These are phyloP conservation scores for Helleia helle DNA, from an alignment of 2,888 invertebrate genomes.

Conservation along the genomic window DNA sequence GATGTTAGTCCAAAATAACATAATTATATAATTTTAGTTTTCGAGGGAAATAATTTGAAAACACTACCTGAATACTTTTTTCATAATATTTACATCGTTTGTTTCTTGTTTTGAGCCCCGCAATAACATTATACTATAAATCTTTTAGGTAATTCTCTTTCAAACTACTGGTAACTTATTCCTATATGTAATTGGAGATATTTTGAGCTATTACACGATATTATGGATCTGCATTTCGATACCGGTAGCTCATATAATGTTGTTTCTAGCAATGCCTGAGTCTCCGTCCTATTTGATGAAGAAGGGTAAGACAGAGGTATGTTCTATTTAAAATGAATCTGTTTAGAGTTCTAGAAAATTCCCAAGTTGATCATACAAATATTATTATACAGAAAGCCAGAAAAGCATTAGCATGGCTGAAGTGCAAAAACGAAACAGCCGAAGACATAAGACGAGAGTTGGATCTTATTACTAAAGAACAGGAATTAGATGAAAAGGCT, in stretches of 20 bases:
- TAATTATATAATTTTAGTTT: no score
- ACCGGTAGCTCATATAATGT: constrained; percentile 53
- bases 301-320: constrained; percentile 50
- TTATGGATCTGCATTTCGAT: constrained; percentile 63
- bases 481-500: constrained; percentile 41
- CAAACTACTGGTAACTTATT: constrained; percentile 67
- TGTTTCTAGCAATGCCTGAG: constrained; percentile 73
- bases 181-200: constrained; percentile 62
- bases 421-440: constrained; percentile 38
- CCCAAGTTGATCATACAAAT: no score
- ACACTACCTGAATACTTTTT: no score
- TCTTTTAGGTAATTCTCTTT: constrained; percentile 43
- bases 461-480: constrained; percentile 40
- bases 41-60: no score
- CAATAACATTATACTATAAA: no score
- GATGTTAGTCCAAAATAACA: no score
- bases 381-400: constrained; percentile 37
- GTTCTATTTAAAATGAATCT: constrained; percentile 1
- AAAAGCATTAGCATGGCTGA: constrained; percentile 49
- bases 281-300: constrained; percentile 71
- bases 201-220: constrained; percentile 56
- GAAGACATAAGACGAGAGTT: constrained; percentile 38
- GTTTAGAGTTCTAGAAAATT: no score
- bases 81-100: no score
- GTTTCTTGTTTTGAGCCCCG: no score